Percentiles rank a stretch among this genome's conserved stretches.
phyloP scores from a whole-genome alignment of 2,888 invertebrate genomes.

The Galerucella nymphaeae region DNA sequence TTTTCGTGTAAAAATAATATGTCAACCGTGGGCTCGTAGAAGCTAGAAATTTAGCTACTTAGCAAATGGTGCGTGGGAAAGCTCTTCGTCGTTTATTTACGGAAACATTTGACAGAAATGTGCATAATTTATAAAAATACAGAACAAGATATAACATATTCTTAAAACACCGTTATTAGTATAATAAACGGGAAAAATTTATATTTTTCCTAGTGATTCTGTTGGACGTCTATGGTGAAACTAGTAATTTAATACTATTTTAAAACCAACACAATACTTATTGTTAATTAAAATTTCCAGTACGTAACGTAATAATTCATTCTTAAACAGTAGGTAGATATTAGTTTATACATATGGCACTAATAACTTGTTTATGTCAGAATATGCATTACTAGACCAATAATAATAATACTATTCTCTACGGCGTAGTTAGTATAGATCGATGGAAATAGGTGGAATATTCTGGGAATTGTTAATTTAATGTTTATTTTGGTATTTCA shows the following conservation, averaged over 20 bases:
- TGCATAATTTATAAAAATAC: not conserved
- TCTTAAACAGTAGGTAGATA: conserved; percentile 12
- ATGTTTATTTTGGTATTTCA: no score
- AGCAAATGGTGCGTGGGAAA: conserved; percentile 23
- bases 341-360: conserved; percentile 8
- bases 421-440: not conserved
- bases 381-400: not conserved
- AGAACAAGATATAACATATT: not conserved
- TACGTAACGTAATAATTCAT: conserved; percentile 8
- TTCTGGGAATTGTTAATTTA: no score
- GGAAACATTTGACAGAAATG: conserved; percentile 8
- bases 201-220: not conserved
- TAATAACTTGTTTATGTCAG: conserved; percentile 10
- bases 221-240: conserved; percentile 10
- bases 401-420: not conserved
- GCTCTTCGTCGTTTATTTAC: conserved; percentile 8
- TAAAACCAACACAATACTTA: conserved; percentile 13
- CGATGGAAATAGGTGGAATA: not conserved
- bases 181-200: not conserved
- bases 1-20: conserved; percentile 32
- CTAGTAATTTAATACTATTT: conserved; percentile 2
- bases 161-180: no score
- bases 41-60: conserved; percentile 18
- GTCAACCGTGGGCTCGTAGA: conserved; percentile 14
- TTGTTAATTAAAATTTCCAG: conserved; percentile 14